Percentiles rank a stretch among this genome's conserved stretches.
Conservation (phyloP, 2,888 invertebrate genomes). For the Drosophila antonietae region DNA sequence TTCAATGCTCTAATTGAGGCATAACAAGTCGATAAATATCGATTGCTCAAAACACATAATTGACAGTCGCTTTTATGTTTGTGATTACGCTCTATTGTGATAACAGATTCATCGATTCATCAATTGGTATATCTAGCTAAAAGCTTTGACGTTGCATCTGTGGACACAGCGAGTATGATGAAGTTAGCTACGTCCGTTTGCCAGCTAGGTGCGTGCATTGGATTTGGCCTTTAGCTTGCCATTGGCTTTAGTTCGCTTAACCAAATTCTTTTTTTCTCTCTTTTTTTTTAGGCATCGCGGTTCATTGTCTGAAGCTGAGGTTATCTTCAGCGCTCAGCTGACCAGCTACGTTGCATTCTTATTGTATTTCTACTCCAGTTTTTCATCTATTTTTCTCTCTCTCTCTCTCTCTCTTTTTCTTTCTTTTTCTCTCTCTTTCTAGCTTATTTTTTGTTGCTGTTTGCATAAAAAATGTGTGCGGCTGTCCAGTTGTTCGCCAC, state of each 20-base stretch:
- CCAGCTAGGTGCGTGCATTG: neutral
- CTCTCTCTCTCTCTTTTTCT: neutral
- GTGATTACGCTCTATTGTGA: too few relatives aligned
- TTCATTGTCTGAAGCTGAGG: conserved; percentile 24
- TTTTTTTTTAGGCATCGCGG: conserved; percentile 28
- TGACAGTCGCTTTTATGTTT: too few relatives aligned
- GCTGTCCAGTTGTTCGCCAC: conserved; percentile 36
- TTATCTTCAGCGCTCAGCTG: conserved; percentile 36
- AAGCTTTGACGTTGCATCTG: too few relatives aligned
- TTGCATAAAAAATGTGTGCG: conserved; percentile 51
- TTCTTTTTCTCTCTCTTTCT: neutral
- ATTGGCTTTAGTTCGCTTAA: conserved; percentile 13
- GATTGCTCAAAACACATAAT: too few relatives aligned
- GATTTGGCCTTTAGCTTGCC: conserved; percentile 9
- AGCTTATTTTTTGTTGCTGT: conserved; percentile 9
- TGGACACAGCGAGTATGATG: neutral
- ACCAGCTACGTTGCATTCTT: conserved; percentile 31
- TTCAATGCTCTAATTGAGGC: too few relatives aligned
- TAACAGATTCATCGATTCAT: neutral
- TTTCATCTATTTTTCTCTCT: neutral
- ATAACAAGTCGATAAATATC: too few relatives aligned
- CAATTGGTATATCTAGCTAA: neutral
- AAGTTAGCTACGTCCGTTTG: neutral
- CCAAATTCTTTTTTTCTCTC: neutral
- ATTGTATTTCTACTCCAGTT: conserved; percentile 23